A percentile compares a stretch with the other conserved stretches of the same genome.
Evolutionary conservation across 2,113 vertebrate genomes (phyloP).

Genomic region (Glaucomys volans): DNA sequence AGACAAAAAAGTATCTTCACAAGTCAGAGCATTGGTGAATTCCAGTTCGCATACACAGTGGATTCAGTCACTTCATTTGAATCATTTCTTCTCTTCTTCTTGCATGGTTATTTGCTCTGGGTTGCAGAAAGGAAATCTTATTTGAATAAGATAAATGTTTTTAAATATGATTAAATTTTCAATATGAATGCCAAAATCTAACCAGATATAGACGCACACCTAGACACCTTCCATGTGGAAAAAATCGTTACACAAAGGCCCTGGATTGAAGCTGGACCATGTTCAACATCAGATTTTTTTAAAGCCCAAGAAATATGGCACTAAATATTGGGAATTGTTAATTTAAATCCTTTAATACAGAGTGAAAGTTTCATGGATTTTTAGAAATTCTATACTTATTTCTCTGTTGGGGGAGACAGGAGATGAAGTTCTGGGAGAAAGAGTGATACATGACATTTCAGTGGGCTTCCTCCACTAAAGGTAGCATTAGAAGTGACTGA

Average conservation of each 20-base stretch:
- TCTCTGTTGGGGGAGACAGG: background rate
- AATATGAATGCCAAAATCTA: constrained; percentile 42
- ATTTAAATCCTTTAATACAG: constrained; percentile 7
- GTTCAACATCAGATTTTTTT: constrained; percentile 32
- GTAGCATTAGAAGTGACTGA: background rate
- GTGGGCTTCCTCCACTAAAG: background rate
- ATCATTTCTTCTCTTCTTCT: background rate
- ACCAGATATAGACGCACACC: background rate
- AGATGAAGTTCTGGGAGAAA: background rate
- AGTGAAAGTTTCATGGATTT: background rate
- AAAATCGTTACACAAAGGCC: background rate
- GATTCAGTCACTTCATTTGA: background rate
- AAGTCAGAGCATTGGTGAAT: background rate
- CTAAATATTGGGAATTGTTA: background rate
- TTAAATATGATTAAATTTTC: constrained; percentile 58
- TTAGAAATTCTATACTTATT: background rate
- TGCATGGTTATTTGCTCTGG: background rate
- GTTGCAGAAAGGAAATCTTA: constrained; percentile 30
- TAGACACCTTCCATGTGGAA: background rate
- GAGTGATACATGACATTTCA: background rate
- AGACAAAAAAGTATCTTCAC: background rate
- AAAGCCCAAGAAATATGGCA: background rate
- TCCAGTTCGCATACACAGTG: background rate
- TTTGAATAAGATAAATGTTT: constrained; percentile 40
- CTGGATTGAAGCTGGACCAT: background rate